Conservation (phyloP, 1,140 invertebrate genomes). For the Tetragnatha versicolor region DNA sequence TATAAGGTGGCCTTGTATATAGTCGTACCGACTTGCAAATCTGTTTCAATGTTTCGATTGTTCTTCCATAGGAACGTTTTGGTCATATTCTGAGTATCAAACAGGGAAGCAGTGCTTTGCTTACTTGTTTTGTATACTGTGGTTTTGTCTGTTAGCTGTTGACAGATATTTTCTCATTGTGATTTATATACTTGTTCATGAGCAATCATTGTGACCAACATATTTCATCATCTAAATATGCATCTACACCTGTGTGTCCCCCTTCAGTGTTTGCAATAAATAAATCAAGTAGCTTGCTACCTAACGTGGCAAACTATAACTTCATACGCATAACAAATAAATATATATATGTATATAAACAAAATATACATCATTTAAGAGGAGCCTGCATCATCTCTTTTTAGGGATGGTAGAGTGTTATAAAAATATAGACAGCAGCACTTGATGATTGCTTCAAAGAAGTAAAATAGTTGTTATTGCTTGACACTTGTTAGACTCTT, state of each 20-base stretch:
- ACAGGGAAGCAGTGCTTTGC: constrained; percentile 39
- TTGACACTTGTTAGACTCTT: constrained; percentile 44
- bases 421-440: constrained; percentile 17
- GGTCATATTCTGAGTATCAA: constrained; percentile 39
- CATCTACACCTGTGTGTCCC: constrained; percentile 45
- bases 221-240: constrained; percentile 37
- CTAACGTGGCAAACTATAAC: constrained; percentile 9
- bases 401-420: constrained; percentile 20
- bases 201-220: constrained; percentile 38
- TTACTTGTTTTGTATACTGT: constrained; percentile 47
- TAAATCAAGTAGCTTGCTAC: constrained; percentile 39
- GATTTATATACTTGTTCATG: constrained; percentile 44
- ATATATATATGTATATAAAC: constrained; percentile 10
- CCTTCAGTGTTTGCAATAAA: constrained; percentile 45
- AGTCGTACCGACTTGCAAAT: too few relatives aligned
- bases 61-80: constrained; percentile 49
- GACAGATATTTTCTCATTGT: constrained; percentile 39
- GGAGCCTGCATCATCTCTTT: constrained; percentile 3
- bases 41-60: too few relatives aligned
- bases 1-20: too few relatives aligned
- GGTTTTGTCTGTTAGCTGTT: constrained; percentile 45
- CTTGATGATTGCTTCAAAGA: constrained; percentile 9
- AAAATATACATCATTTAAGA: neutral
- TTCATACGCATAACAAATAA: too few relatives aligned
- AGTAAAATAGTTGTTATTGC: constrained; percentile 46